Evolutionary conservation across 92 coral and sea anemone genomes (phyloP), one percentile per base, ranked within the genome.

Genomic region (Palythoa caribaeorum): DNA sequence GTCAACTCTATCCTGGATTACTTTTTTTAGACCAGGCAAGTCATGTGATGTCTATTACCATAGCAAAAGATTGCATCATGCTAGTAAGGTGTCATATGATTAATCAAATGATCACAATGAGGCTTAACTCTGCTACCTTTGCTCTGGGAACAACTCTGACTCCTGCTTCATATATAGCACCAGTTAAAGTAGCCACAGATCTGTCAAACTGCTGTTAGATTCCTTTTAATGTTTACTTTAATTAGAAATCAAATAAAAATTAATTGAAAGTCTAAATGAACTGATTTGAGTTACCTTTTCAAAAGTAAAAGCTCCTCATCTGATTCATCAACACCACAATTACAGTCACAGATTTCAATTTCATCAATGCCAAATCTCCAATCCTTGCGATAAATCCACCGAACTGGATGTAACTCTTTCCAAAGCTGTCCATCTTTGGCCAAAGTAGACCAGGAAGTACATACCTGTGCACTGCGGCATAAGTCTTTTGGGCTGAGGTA

Each of bases 361-460:
- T 76, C 92, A 66, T 88, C 94, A 38, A 88, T 77, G 28, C 93
- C 98, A 73, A 92, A 92, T 51, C 96, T 76, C 99, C 99, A 97
- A 80, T 97, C 99, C 83, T 91, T 93, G 65, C 53, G 86, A 88
- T 92, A 97, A 73, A 97, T 95, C 99, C 99, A 97, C 9, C 99
- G 92, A 19, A 94, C 99, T 52, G 99, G 99, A 68, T 93, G 94
- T 74, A 97, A 87, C 76, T 92, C 92, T 85, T 90, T 88, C 99
- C 99, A 97, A 71, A 97, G 83, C 77, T 80, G 89, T 8, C 98
- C 98, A 77, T 97, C 99, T 78, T 86, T 87, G 8, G 99, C 91
- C 51, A 96, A 40, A 54, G 87, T 83, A 37, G 99, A 93, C 99
- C 99, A 97, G 38, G 86, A 79, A 13, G 14, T 79, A 73, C 96